Percentiles rank a stretch among this genome's conserved stretches.
Conservation (phyloP, 2,888 invertebrate species). For the Andrena chrysosceles region DNA sequence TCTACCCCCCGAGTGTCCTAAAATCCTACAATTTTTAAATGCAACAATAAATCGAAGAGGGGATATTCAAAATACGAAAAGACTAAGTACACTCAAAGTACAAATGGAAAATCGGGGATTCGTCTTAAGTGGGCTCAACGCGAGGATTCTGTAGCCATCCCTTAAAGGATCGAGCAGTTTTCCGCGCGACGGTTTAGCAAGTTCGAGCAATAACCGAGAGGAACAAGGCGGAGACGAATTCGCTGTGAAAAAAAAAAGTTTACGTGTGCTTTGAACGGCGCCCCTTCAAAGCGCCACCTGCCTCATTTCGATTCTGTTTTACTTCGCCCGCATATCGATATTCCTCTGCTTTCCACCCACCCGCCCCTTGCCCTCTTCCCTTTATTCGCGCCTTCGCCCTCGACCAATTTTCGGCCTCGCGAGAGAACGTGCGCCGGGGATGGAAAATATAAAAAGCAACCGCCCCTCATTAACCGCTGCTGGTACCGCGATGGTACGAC, state of each 20-base stretch:
- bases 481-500: slow-evolving; percentile 61
- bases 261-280: slow-evolving; percentile 77
- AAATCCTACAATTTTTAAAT: too few species aligned
- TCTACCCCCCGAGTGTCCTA: neutral
- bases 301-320: slow-evolving; percentile 82
- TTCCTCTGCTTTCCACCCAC: slow-evolving; percentile 47
- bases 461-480: slow-evolving; percentile 68
- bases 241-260: slow-evolving; percentile 27
- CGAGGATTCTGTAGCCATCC: slow-evolving; percentile 21
- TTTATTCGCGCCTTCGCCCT: slow-evolving; percentile 44
- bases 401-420: slow-evolving; percentile 64
- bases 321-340: slow-evolving; percentile 82
- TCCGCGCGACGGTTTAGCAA: slow-evolving; percentile 51
- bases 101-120: neutral
- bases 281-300: slow-evolving; percentile 78
- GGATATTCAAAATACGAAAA: too few species aligned
- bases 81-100: too few species aligned
- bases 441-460: slow-evolving; percentile 14
- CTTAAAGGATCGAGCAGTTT: slow-evolving; percentile 43
- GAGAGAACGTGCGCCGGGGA: slow-evolving; percentile 33
- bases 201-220: slow-evolving; percentile 59
- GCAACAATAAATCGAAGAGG: too few species aligned
- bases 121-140: neutral
- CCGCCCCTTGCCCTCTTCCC: slow-evolving; percentile 24
- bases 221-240: slow-evolving; percentile 58